Evolutionary conservation across 2,888 invertebrate species (phyloP).

Genomic region (Danaus chrysippus): DNA sequence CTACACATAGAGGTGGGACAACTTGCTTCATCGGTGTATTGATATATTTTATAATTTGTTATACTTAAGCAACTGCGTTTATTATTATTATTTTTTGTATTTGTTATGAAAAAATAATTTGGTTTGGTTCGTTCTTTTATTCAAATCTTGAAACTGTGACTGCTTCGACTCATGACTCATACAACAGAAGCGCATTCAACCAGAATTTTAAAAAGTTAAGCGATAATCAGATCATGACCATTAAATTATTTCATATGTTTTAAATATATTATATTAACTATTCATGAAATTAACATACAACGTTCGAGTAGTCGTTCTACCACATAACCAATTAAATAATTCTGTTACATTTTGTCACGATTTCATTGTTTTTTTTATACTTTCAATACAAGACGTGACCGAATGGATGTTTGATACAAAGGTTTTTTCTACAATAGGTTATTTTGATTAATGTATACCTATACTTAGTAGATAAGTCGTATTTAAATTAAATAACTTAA

Average conservation of each 20-base stretch:
- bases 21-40: neutral
- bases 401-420: constrained; percentile 25
- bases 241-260: no score
- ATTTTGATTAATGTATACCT: neutral
- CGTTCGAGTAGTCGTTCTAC: constrained; percentile 17
- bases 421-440: constrained; percentile 12
- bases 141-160: no score
- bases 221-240: no score
- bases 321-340: constrained; percentile 29
- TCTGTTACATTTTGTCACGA: constrained; percentile 30
- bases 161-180: no score
- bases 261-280: neutral
- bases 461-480: no score
- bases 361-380: constrained; percentile 24
- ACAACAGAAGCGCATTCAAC: no score
- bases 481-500: no score
- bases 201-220: no score
- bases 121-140: no score
- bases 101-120: no score
- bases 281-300: constrained; percentile 13
- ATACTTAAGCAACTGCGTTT: neutral
- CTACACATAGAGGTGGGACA: constrained; percentile 50
- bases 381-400: constrained; percentile 30
- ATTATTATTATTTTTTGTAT: no score
- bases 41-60: neutral